Evolutionary conservation across 2,113 vertebrate genomes (phyloP).

Genomic region (Scytalopus superciliaris): DNA sequence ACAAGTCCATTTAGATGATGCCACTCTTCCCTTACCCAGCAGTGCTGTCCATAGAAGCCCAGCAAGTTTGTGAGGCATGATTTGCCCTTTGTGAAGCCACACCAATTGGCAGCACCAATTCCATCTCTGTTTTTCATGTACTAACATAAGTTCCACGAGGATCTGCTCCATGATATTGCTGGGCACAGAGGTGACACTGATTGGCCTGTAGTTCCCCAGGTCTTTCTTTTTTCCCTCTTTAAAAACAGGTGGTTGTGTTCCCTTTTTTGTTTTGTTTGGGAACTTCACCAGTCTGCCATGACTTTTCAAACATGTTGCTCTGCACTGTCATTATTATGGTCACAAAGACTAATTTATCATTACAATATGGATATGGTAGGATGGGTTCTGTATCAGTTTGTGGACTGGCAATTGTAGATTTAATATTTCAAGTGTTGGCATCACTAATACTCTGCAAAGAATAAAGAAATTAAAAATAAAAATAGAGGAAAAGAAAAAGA

Average conservation of each 20-base stretch:
- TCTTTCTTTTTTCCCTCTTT: not conserved
- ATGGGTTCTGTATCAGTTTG: not conserved
- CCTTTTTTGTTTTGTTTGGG: not conserved
- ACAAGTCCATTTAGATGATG: not conserved
- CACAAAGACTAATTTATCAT: not conserved
- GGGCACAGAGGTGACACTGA: not conserved
- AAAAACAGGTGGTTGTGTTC: not conserved
- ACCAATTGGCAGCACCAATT: too few relatives aligned
- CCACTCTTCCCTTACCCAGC: not conserved
- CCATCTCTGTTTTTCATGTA: not conserved
- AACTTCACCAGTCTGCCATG: not conserved
- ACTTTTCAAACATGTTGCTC: not conserved
- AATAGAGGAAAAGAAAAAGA: not conserved
- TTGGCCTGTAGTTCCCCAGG: not conserved
- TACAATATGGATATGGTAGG: too few relatives aligned
- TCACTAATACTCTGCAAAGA: not conserved
- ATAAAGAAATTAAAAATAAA: not conserved
- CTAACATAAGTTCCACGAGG: not conserved
- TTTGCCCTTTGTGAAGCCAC: not conserved
- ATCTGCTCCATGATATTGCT: not conserved
- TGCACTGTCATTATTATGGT: not conserved
- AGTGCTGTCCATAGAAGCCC: not conserved
- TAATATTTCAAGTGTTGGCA: not conserved
- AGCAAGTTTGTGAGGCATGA: not conserved
- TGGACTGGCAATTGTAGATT: not conserved